These are phyloP conservation scores for Scomberomorus guttatus DNA, from an alignment of 2,797 vertebrate genomes.

Conservation along the genomic window DNA sequence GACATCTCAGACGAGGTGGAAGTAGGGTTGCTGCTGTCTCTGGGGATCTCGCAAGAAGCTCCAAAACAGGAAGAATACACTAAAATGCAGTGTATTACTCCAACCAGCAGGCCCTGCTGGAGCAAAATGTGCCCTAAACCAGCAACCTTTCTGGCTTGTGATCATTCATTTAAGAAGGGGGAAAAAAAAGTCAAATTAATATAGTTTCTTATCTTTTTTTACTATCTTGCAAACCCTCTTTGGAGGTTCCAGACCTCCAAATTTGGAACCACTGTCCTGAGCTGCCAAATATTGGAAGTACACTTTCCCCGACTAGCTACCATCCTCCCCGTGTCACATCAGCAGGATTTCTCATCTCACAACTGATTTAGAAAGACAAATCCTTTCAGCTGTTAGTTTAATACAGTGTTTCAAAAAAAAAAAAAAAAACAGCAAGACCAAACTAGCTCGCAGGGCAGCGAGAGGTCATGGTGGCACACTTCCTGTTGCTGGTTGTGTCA, in stretches of 20 bases:
- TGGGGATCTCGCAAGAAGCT: constrained; percentile 33
- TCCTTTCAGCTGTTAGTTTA: constrained; percentile 48
- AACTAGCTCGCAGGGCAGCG: constrained; percentile 40
- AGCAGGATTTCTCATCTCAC: constrained; percentile 19
- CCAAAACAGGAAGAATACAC: constrained; percentile 34
- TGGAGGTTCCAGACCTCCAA: background rate
- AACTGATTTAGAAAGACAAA: constrained; percentile 49
- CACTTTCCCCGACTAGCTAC: background rate
- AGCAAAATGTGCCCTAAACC: background rate
- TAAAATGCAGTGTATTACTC: constrained; percentile 20
- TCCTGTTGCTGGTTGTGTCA: constrained; percentile 58
- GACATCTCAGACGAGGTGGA: constrained; percentile 35
- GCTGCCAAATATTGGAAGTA: constrained; percentile 7
- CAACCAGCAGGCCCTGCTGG: constrained; percentile 9
- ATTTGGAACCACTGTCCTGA: background rate
- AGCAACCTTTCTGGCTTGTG: background rate
- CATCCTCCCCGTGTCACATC: constrained; percentile 37
- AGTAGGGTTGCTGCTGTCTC: constrained; percentile 43
- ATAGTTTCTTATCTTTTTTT: background rate
- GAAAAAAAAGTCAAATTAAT: background rate
- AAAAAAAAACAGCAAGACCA: constrained; percentile 54
- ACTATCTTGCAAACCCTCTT: background rate
- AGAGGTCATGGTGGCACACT: constrained; percentile 55
- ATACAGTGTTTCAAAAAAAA: constrained; percentile 60
- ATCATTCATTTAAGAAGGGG: background rate